Percentiles rank a stretch among this genome's conserved stretches.
phyloP scores from a whole-genome alignment of 1,140 invertebrate species.

The Oryzaephilus surinamensis region DNA sequence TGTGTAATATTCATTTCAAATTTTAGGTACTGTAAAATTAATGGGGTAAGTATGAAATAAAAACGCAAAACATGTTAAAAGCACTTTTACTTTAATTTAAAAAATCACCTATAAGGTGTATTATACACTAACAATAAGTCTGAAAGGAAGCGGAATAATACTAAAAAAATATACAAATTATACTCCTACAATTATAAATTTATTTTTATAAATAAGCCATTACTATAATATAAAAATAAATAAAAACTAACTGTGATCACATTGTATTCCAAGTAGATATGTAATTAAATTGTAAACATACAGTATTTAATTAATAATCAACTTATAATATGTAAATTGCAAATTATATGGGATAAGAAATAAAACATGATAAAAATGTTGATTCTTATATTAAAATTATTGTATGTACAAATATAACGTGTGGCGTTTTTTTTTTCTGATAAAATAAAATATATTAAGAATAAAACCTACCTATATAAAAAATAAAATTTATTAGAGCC shows the following conservation, averaged over 20 bases:
- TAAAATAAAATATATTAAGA: constrained; percentile 29
- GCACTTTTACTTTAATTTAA: constrained; percentile 3
- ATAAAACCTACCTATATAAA: constrained; percentile 22
- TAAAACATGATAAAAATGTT: constrained; percentile 16
- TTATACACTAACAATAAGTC: constrained; percentile 4
- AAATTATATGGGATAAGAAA: constrained; percentile 3
- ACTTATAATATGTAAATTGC: too few species aligned
- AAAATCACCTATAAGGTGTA: constrained; percentile 26
- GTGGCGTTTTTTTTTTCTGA: too few species aligned
- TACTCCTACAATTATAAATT: background rate
- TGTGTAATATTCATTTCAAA: too few species aligned
- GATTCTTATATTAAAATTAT: constrained; percentile 24
- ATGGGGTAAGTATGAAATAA: background rate
- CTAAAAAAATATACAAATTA: background rate
- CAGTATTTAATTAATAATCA: too few species aligned
- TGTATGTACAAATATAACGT: constrained; percentile 33
- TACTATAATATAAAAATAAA: background rate
- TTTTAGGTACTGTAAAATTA: background rate
- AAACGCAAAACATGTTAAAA: background rate
- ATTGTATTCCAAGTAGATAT: background rate
- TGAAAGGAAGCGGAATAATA: too few species aligned
- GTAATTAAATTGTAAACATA: background rate
- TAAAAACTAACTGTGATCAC: background rate
- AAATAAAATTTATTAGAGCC: constrained; percentile 38
- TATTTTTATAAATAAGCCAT: background rate